phyloP scores from a whole-genome alignment of 1,140 invertebrate species.

The Drosophila ogumai region DNA sequence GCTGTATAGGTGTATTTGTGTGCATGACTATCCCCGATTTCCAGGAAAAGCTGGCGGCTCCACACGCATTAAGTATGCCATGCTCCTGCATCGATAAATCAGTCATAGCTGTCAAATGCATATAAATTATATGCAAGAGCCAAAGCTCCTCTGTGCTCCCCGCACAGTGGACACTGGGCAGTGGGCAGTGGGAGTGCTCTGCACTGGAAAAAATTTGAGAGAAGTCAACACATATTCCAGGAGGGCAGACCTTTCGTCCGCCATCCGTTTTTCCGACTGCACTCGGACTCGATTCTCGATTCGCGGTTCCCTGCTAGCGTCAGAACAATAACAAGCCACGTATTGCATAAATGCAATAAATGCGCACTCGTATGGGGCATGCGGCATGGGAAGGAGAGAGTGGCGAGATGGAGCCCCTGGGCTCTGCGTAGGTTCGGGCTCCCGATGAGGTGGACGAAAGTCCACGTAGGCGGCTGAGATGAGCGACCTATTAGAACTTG shows the following conservation, averaged over 20 bases:
- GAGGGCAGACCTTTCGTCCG: too few relatives aligned
- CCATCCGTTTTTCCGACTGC: constrained; percentile 9
- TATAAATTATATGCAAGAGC: constrained; percentile 81
- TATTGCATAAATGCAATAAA: constrained; percentile 79
- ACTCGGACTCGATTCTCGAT: constrained; percentile 12
- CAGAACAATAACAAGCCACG: constrained; percentile 81
- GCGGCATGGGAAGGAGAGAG: neutral
- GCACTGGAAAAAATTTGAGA: constrained; percentile 15
- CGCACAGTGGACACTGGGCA: constrained; percentile 46
- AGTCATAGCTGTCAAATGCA: constrained; percentile 83
- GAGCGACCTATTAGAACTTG: constrained; percentile 69
- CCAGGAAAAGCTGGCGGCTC: constrained; percentile 68
- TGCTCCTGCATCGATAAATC: constrained; percentile 81
- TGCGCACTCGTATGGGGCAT: constrained; percentile 36
- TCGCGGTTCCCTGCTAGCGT: constrained; percentile 22
- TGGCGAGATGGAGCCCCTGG: neutral
- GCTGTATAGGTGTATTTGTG: constrained; percentile 23
- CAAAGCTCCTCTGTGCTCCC: constrained; percentile 53
- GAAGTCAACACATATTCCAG: neutral
- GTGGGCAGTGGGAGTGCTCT: constrained; percentile 33
- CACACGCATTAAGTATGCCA: constrained; percentile 79
- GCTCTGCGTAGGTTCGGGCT: constrained; percentile 55
- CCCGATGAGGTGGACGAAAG: constrained; percentile 22
- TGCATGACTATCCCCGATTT: constrained; percentile 75
- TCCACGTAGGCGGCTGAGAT: constrained; percentile 43